Conservation (phyloP, 2,113 vertebrate genomes). For the Dicerorhinus sumatrensis region DNA sequence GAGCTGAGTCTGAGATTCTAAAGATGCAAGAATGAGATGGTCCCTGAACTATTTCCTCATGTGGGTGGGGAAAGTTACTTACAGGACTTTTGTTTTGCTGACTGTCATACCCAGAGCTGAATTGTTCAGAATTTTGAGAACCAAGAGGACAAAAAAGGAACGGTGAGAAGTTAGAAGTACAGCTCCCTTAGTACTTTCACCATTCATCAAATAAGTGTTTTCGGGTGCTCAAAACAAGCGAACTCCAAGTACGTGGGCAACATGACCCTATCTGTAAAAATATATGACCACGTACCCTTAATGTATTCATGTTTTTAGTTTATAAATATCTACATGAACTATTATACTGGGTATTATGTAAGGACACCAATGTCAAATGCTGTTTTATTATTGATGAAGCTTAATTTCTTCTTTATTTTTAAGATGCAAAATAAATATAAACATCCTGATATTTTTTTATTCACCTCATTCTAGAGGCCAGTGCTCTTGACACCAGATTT, state of each 20-base stretch:
- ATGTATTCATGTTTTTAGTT: not conserved
- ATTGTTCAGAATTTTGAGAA: not conserved
- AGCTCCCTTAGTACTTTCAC: not conserved
- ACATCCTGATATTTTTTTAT: not conserved
- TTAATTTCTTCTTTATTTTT: conserved; percentile 14
- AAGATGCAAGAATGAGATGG: not conserved
- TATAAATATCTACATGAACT: not conserved
- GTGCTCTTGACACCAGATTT: not conserved
- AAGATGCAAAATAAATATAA: conserved; percentile 14
- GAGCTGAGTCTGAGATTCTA: not conserved
- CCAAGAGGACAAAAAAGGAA: not conserved
- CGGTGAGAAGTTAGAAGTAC: not conserved
- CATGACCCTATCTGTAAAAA: not conserved
- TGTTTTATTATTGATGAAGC: conserved; percentile 39
- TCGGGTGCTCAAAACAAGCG: not conserved
- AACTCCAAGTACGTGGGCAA: not conserved
- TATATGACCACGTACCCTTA: not conserved
- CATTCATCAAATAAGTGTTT: not conserved
- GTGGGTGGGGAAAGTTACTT: not conserved
- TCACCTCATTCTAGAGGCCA: not conserved
- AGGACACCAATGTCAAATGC: not conserved
- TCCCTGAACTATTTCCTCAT: not conserved
- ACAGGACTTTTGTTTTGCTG: not conserved
- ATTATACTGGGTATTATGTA: not conserved
- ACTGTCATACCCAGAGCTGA: not conserved